Percentiles rank a stretch among this genome's conserved stretches.
Evolutionary conservation across 2,113 vertebrate species (phyloP).

Genomic region (Recurvirostra avosetta): DNA sequence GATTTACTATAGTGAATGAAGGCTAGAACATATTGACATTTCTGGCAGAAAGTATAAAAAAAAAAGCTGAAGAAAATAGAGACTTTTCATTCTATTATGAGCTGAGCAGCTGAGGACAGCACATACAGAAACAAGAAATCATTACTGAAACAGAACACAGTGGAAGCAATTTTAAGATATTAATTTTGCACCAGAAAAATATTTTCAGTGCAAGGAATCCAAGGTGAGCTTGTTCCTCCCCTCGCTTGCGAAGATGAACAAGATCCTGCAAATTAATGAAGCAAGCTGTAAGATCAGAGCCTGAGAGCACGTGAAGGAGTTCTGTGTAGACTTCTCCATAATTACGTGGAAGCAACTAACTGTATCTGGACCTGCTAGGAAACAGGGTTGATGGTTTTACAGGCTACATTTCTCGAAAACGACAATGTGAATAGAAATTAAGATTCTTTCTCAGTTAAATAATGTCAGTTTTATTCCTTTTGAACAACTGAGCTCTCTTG

Average conservation of each 20-base stretch:
- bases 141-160: neutral
- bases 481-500: neutral
- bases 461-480: neutral
- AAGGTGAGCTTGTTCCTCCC: neutral
- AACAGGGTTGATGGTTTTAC: neutral
- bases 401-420: neutral
- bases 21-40: conserved; percentile 31
- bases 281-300: neutral
- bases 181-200: neutral
- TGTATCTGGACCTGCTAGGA: neutral
- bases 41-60: conserved; percentile 15
- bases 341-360: neutral
- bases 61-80: conserved; percentile 15
- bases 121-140: neutral
- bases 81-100: neutral
- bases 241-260: neutral
- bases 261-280: neutral
- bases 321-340: neutral
- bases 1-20: conserved; percentile 32
- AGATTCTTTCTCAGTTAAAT: neutral
- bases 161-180: neutral
- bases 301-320: neutral
- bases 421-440: neutral
- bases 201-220: neutral
- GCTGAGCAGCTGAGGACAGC: conserved; percentile 19